Evolutionary conservation across 2,797 vertebrate species (phyloP).

Genomic region (Sarcophilus harrisii): DNA sequence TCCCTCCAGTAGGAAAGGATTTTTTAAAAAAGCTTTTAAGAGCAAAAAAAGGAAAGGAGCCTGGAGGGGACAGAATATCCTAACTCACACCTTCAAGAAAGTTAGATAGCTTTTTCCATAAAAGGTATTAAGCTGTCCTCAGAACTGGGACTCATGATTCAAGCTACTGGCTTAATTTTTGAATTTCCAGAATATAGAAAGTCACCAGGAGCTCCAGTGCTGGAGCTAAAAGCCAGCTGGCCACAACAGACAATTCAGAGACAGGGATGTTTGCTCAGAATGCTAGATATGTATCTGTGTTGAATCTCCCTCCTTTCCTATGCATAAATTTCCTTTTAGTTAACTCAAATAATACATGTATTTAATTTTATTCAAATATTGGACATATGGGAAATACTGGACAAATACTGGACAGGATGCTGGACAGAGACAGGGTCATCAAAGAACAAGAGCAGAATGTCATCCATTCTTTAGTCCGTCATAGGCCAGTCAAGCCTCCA

Average conservation of each 20-base stretch:
- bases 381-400: not conserved
- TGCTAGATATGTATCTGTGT: not conserved
- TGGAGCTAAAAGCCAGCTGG: not conserved
- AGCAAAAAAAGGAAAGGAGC: not conserved
- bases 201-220: not conserved
- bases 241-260: not conserved
- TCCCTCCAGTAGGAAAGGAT: not conserved
- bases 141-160: not conserved
- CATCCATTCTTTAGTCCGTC: accelerated
- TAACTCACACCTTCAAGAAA: not conserved
- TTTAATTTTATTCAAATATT: not conserved
- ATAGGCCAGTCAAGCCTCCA: not conserved
- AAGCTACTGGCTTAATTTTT: not conserved
- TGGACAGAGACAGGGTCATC: not conserved
- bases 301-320: not conserved
- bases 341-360: not conserved
- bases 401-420: not conserved
- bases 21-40: not conserved
- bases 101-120: not conserved
- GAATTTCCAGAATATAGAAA: not conserved
- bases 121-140: not conserved
- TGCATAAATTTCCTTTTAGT: not conserved
- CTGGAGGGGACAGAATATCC: not conserved
- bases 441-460: not conserved
- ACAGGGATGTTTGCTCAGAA: not conserved